Conservation (phyloP, 2,113 vertebrate species). For the Platysteira castanea region DNA sequence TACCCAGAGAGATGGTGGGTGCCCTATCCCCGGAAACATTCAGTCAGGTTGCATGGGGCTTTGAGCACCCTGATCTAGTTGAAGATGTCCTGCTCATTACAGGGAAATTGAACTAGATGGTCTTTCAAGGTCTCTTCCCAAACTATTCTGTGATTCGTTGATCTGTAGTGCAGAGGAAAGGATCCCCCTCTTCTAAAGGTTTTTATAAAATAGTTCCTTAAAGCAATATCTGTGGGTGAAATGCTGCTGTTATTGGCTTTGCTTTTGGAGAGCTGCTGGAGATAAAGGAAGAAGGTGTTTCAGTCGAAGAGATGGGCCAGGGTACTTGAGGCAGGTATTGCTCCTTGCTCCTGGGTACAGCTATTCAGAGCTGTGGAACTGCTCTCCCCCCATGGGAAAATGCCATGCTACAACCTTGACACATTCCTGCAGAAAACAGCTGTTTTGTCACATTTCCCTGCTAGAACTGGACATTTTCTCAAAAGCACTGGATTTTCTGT, state of each 20-base stretch:
- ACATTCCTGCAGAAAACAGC: not conserved
- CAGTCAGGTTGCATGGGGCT: not conserved
- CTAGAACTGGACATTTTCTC: not conserved
- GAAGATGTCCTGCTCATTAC: not conserved
- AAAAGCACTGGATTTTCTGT: not conserved
- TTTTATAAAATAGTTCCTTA: not conserved
- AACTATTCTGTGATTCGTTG: not conserved
- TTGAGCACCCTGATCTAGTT: not conserved
- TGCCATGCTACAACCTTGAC: not conserved
- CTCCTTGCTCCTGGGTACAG: not conserved
- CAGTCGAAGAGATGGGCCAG: not conserved
- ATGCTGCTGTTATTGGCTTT: not conserved
- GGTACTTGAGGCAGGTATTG: not conserved
- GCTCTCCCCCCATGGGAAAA: accelerated
- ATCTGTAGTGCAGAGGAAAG: not conserved
- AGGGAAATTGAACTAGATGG: not conserved
- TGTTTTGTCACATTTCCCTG: not conserved
- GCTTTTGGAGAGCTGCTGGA: not conserved
- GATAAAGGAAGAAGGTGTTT: not conserved
- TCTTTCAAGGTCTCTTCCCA: not conserved
- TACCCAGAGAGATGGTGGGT: not conserved
- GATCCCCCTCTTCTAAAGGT: not conserved
- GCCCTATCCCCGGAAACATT: not conserved
- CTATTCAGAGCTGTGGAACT: not conserved
- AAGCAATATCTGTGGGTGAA: not conserved